These are phyloP conservation scores for Eumerus sabulonum DNA, from an alignment of 2,888 invertebrate species.

Conservation along the genomic window DNA sequence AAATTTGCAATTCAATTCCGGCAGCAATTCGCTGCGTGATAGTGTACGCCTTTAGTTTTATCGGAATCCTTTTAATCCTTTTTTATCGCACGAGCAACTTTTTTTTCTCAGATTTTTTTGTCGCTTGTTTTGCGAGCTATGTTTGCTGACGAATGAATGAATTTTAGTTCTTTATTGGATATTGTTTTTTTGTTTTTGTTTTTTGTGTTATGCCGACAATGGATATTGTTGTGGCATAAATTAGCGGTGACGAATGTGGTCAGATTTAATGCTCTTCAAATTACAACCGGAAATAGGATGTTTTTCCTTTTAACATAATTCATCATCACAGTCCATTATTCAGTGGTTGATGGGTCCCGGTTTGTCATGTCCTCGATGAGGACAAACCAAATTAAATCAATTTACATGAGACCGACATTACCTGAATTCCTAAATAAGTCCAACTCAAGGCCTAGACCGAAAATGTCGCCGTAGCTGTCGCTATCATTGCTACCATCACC, in stretches of 20 bases:
- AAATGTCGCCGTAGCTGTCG: background rate
- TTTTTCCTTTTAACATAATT: no score
- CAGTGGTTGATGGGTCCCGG: slow-evolving; percentile 40
- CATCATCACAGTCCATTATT: slow-evolving; percentile 52
- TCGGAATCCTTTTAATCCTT: slow-evolving; percentile 3
- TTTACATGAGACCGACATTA: slow-evolving; percentile 68
- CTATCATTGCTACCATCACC: slow-evolving; percentile 3
- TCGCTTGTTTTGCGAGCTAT: slow-evolving; percentile 7
- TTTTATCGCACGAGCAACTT: slow-evolving; percentile 1
- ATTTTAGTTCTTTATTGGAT: slow-evolving; percentile 46
- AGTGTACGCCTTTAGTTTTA: slow-evolving; percentile 39
- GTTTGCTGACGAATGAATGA: slow-evolving; percentile 25
- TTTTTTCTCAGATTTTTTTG: no score
- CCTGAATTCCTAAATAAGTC: slow-evolving; percentile 68
- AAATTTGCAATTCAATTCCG: slow-evolving; percentile 68
- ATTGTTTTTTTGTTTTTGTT: slow-evolving; percentile 6
- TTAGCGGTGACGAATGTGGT: slow-evolving; percentile 26
- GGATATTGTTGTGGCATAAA: slow-evolving; percentile 33
- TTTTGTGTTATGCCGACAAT: background rate
- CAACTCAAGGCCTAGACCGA: slow-evolving; percentile 30
- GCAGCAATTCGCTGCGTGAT: slow-evolving; percentile 38
- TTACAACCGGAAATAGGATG: slow-evolving; percentile 13
- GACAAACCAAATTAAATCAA: slow-evolving; percentile 68
- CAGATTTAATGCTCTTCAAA: slow-evolving; percentile 33
- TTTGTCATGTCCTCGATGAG: slow-evolving; percentile 50